Evolutionary conservation across 1,140 invertebrate genomes (phyloP), one percentile per base, ranked within the genome.

Genomic region (Colletes gigas): DNA sequence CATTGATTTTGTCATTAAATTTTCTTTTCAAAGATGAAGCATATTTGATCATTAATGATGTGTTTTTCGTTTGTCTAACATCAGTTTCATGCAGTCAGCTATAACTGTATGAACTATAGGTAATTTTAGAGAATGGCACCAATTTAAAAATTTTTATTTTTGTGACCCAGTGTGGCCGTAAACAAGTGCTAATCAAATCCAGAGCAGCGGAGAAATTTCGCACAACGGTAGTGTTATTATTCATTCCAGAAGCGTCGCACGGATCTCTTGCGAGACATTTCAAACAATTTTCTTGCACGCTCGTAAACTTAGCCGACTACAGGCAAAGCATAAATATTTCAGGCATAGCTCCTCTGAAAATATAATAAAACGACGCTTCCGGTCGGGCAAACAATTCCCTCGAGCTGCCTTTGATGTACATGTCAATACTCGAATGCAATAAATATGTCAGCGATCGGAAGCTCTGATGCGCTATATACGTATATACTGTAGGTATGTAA

Each of bases 201-300:
- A 30, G 1, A 30, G 30, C 30, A 30, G 30, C 30, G 30, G 30
- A 30, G 30, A 30, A 59, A 76, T 70, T 59, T 66, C n/a, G 12
- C 63, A 80, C 47, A 66, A 86, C 69, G n/a, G 41, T 41, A 17
- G 50, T 21, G 62, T 80, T 54, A 78, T 83, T 75, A 78, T 87
- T 83, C 74, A 60, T 78, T 59, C 41, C 6, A 15, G 21, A 54
- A 74, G 77, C 67, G 60, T 79, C 41, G 30, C 39, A 4, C n/a
- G 19, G n/a, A 54, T 17, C 62, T 60, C 57, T 60, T 68, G 39
- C 70, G 47, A 78, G 30, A 76, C 63, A 81, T 81, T 82, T 85
- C 39, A 73, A 68, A 71, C 76, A 74, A 81, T 82, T 82, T 82
- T 81, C 68, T 85, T 71, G 41, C 57, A 14, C 57, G 30, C 10